Conservation (phyloP, 2,888 invertebrate genomes). For the Pterostichus niger region DNA sequence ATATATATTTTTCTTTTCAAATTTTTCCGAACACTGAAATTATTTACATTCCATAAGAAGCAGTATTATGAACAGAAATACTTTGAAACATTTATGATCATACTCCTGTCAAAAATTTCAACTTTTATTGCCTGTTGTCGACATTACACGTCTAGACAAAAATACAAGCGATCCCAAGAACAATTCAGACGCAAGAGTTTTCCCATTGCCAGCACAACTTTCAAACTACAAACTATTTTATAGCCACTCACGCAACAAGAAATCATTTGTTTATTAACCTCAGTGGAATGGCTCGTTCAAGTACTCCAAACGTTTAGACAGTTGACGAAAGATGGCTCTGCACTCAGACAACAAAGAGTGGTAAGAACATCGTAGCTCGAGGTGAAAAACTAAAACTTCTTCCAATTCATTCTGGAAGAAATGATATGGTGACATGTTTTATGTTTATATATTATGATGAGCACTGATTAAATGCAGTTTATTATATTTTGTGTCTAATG, state of each 20-base stretch:
- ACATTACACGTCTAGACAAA: conserved; percentile 13
- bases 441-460: conserved; percentile 1
- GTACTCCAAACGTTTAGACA: conserved; percentile 7
- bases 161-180: conserved; percentile 21
- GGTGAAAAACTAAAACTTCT: background rate
- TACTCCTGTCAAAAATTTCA: background rate
- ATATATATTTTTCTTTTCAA: too few species aligned
- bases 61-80: background rate
- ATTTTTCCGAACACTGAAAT: too few species aligned
- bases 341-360: conserved; percentile 20
- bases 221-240: conserved; percentile 44
- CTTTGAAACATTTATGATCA: conserved; percentile 9
- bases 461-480: background rate
- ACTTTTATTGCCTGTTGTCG: conserved; percentile 16
- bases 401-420: conserved; percentile 15
- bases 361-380: conserved; percentile 6
- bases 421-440: conserved; percentile 20
- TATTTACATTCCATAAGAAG: background rate
- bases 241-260: conserved; percentile 37
- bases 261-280: conserved; percentile 40
- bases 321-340: conserved; percentile 39
- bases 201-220: conserved; percentile 22
- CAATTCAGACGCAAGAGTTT: conserved; percentile 15
- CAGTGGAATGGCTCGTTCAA: conserved; percentile 19
- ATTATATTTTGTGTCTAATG: conserved; percentile 5